Percentiles rank a stretch among this genome's conserved stretches.
phyloP scores from a whole-genome alignment of 2,888 invertebrate genomes.

The Ctena decussata region DNA sequence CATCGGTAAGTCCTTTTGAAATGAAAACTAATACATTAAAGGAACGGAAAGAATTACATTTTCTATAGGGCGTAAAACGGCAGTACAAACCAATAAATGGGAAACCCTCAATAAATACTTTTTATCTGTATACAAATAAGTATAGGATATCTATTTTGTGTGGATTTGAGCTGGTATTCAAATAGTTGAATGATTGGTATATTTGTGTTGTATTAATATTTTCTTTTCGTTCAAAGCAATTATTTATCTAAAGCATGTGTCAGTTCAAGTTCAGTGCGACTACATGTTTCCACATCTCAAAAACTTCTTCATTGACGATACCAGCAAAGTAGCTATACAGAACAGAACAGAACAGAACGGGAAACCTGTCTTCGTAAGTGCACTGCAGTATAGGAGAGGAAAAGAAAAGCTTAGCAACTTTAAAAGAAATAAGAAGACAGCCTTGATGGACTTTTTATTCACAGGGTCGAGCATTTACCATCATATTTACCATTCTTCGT shows the following conservation, averaged over 20 bases:
- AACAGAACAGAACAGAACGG: too few species aligned
- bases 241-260: neutral
- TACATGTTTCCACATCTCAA: too few species aligned
- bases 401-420: too few species aligned
- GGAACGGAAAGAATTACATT: neutral
- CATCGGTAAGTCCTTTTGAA: neutral
- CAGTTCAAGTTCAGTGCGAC: neutral
- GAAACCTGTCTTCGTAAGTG: too few species aligned
- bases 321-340: too few species aligned
- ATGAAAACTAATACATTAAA: slow-evolving; percentile 8
- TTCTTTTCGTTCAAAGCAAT: neutral
- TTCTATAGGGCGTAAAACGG: neutral
- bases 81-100: neutral
- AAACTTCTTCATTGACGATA: too few species aligned
- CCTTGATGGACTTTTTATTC: too few species aligned
- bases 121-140: neutral
- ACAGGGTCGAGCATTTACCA: too few species aligned
- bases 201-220: neutral
- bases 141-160: slow-evolving; percentile 5
- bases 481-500: too few species aligned
- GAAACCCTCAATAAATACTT: neutral
- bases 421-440: too few species aligned
- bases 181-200: neutral
- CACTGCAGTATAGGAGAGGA: too few species aligned
- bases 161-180: neutral